These are phyloP conservation scores for Colossoma macropomum DNA, from an alignment of 2,113 vertebrate genomes.

Conservation along the genomic window DNA sequence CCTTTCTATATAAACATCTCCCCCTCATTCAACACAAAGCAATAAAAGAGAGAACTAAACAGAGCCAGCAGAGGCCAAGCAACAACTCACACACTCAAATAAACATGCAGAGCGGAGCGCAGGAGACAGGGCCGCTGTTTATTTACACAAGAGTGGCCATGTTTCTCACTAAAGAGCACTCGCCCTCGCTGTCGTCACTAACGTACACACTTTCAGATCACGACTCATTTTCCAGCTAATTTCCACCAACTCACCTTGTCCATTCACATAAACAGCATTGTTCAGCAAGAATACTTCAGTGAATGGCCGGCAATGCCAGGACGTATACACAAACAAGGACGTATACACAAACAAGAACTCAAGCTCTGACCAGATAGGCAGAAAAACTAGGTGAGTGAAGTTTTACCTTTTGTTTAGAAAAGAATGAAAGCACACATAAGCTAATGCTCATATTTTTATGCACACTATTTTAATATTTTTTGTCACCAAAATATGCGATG, in stretches of 20 bases:
- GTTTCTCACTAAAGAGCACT: constrained; percentile 36
- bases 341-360: background rate
- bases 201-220: constrained; percentile 23
- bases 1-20: background rate
- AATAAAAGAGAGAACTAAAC: constrained; percentile 34
- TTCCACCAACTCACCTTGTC: constrained; percentile 1
- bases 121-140: constrained; percentile 48
- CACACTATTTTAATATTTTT: background rate
- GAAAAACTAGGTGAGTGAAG: background rate
- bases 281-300: constrained; percentile 9
- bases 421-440: background rate
- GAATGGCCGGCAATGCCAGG: background rate
- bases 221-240: constrained; percentile 13
- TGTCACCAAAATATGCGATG: too few species aligned
- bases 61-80: constrained; percentile 29
- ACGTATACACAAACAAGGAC: too few species aligned
- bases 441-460: background rate
- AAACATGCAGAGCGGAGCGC: constrained; percentile 51
- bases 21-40: constrained; percentile 10
- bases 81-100: constrained; percentile 55
- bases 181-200: constrained; percentile 18
- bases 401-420: background rate
- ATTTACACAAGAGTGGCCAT: constrained; percentile 49
- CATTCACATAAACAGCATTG: constrained; percentile 8
- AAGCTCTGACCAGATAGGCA: background rate